Evolutionary conservation across 2,797 vertebrate species (phyloP).

Genomic region (Sebastes ruberrimus): DNA sequence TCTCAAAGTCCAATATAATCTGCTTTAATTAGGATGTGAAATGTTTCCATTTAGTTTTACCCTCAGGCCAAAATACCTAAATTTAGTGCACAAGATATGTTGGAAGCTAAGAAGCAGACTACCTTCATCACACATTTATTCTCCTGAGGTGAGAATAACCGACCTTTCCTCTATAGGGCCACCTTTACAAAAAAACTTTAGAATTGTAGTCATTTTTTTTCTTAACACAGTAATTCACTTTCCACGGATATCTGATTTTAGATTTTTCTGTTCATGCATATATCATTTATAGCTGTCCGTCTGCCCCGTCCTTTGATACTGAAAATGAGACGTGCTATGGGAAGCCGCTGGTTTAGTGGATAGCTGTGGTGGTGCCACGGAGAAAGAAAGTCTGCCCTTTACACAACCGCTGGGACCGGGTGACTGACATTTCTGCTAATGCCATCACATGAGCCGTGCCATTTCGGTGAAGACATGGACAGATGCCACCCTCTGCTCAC

Average conservation of each 20-base stretch:
- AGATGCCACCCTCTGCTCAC: constrained; percentile 59
- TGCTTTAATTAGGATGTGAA: not conserved
- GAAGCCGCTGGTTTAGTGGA: constrained; percentile 39
- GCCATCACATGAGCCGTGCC: constrained; percentile 68
- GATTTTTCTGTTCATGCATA: not conserved
- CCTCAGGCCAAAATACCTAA: not conserved
- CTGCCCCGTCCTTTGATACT: constrained; percentile 4
- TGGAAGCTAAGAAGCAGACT: not conserved
- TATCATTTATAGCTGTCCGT: not conserved
- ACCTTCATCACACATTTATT: not conserved
- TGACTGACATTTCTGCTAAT: constrained; percentile 76
- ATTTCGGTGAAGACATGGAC: constrained; percentile 67
- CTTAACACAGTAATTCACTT: not conserved
- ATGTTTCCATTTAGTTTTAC: not conserved
- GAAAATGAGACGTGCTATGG: constrained; percentile 19
- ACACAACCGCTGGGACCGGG: constrained; percentile 54
- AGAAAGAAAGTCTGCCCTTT: constrained; percentile 69
- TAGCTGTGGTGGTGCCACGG: constrained; percentile 31
- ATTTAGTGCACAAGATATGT: not conserved
- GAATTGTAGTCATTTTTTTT: not conserved
- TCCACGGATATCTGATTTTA: not conserved
- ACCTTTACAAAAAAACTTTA: not conserved
- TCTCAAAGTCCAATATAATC: not conserved
- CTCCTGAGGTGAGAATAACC: not conserved
- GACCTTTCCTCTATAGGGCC: not conserved